Conservation (phyloP, 2,888 invertebrate species). For the Netelia inedita region DNA sequence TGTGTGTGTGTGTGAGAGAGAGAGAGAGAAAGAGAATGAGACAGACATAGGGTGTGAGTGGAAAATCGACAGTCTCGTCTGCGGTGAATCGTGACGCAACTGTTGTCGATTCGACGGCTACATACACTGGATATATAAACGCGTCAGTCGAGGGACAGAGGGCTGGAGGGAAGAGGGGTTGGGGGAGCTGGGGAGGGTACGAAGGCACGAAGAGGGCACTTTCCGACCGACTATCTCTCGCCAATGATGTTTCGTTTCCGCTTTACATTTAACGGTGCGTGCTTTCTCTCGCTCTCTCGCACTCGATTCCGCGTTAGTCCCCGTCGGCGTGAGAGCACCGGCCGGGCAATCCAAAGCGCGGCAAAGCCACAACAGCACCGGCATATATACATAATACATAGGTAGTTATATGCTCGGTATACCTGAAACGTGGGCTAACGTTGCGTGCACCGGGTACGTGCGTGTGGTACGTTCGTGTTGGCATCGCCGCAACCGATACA, state of each 20-base stretch:
- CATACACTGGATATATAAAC: constrained; percentile 39
- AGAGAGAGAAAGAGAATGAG: constrained; percentile 5
- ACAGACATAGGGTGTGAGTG: not conserved
- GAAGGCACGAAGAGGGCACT: constrained; percentile 34
- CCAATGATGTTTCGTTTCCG: constrained; percentile 79
- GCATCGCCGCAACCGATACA: constrained; percentile 50
- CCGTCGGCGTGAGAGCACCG: constrained; percentile 61
- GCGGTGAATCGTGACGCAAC: constrained; percentile 59
- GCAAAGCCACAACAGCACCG: constrained; percentile 53
- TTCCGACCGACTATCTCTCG: constrained; percentile 72
- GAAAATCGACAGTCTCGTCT: constrained; percentile 43
- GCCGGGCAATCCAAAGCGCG: constrained; percentile 63
- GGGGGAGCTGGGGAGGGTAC: not conserved
- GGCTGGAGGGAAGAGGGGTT: not conserved
- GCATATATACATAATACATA: not conserved
- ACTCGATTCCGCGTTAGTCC: constrained; percentile 23
- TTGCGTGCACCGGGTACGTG: constrained; percentile 66
- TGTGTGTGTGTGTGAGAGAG: too few species aligned
- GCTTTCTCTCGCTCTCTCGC: constrained; percentile 47
- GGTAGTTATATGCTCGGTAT: constrained; percentile 51
- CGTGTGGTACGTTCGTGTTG: constrained; percentile 27
- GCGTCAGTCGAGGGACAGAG: not conserved
- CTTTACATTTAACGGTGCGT: constrained; percentile 73
- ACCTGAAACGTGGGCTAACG: constrained; percentile 49
- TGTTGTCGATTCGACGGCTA: constrained; percentile 55